Evolutionary conservation across 2,797 vertebrate species (phyloP).

Genomic region (Hippopotamyrus pictus): DNA sequence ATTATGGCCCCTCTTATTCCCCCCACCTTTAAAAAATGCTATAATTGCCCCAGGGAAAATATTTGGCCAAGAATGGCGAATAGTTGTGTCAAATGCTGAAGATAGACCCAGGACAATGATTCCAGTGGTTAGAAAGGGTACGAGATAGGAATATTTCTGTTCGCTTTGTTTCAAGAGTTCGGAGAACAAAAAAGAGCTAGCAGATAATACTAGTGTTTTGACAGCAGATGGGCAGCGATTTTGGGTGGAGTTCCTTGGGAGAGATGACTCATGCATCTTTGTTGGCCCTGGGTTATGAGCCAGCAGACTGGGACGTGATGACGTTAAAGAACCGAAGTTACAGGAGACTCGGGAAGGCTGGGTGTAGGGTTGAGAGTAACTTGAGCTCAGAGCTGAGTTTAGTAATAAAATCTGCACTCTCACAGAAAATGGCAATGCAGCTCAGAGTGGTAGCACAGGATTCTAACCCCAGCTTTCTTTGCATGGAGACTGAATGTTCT

Average conservation of each 20-base stretch:
- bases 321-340: not conserved
- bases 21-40: not conserved
- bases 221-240: not conserved
- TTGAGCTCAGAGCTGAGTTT: not conserved
- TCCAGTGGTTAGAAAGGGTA: not conserved
- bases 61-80: not conserved
- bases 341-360: not conserved
- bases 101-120: not conserved
- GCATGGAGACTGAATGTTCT: not conserved
- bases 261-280: not conserved
- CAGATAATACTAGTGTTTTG: not conserved
- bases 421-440: not conserved
- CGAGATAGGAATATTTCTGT: not conserved
- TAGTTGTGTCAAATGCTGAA: not conserved
- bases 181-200: not conserved
- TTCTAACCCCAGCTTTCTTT: not conserved
- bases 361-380: not conserved
- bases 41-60: not conserved
- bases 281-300: not conserved
- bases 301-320: not conserved
- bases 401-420: not conserved
- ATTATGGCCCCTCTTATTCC: not conserved
- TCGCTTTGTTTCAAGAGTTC: not conserved
- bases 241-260: not conserved
- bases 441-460: not conserved